Evolutionary conservation across 1,140 invertebrate genomes (phyloP).

Genomic region (Triops longicaudatus): DNA sequence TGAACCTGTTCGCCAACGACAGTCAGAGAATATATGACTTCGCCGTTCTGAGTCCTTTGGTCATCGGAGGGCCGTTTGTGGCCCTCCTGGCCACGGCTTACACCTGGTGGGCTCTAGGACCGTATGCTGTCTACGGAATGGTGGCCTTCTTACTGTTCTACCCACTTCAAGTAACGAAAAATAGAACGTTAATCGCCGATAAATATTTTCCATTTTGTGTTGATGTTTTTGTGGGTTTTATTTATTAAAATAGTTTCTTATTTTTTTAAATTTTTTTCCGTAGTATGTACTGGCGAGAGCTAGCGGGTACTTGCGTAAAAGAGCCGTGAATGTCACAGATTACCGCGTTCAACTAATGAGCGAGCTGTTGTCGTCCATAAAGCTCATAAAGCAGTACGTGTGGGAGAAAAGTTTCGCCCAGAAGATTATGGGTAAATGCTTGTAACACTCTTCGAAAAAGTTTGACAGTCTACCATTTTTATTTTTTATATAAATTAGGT

Average conservation of each 20-base stretch:
- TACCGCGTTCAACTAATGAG: constrained; percentile 47
- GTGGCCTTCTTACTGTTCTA: constrained; percentile 54
- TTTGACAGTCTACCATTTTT: constrained; percentile 21
- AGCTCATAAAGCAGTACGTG: constrained; percentile 80
- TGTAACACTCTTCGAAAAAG: constrained; percentile 12
- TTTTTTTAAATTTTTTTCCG: no score
- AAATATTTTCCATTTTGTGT: no score
- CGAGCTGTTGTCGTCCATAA: constrained; percentile 50
- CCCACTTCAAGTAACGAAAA: constrained; percentile 56
- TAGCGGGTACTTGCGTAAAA: constrained; percentile 42
- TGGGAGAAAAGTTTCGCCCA: constrained; percentile 73
- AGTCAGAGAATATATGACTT: constrained; percentile 56
- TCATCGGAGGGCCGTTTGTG: constrained; percentile 55
- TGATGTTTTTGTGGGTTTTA: no score
- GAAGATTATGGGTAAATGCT: constrained; percentile 43
- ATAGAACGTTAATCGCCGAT: no score
- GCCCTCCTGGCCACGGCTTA: constrained; percentile 50
- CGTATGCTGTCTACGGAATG: constrained; percentile 52
- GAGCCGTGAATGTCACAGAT: constrained; percentile 49
- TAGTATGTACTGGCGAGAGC: constrained; percentile 7
- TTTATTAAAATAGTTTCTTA: no score
- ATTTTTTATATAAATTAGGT: constrained; percentile 38
- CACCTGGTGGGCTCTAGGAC: constrained; percentile 51
- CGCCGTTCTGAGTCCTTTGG: constrained; percentile 50
- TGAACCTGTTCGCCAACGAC: constrained; percentile 61